These are phyloP conservation scores for Calephelis perditalis DNA, from an alignment of 2,888 invertebrate species.

Conservation along the genomic window DNA sequence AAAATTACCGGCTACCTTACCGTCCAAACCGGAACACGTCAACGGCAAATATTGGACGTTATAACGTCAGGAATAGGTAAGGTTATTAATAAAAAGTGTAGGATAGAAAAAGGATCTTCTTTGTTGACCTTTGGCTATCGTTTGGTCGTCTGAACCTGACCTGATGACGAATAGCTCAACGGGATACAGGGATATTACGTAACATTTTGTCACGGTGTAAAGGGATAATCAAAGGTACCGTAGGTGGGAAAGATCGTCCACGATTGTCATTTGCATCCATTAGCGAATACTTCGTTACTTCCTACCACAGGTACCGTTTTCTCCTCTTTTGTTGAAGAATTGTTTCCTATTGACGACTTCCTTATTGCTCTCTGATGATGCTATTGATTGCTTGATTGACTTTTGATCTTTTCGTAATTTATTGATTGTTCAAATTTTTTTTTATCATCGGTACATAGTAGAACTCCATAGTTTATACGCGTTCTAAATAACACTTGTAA, in stretches of 20 bases:
- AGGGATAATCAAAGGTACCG: constrained; percentile 19
- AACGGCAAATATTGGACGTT: too few relatives aligned
- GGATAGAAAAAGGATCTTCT: too few relatives aligned
- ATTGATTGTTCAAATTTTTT: too few relatives aligned
- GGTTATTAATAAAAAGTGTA: too few relatives aligned
- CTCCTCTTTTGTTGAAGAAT: background rate
- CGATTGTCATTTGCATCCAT: constrained; percentile 37
- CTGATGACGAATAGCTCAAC: background rate
- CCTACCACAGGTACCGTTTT: constrained; percentile 23
- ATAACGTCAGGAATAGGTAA: too few relatives aligned
- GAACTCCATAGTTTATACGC: too few relatives aligned
- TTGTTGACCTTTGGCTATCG: too few relatives aligned
- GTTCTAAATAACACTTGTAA: too few relatives aligned
- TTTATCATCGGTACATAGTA: too few relatives aligned
- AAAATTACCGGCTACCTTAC: too few relatives aligned
- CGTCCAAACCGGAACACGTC: too few relatives aligned
- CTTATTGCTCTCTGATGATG: background rate
- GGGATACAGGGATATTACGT: background rate
- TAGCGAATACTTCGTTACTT: constrained; percentile 39
- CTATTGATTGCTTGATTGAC: background rate
- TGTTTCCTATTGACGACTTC: constrained; percentile 2
- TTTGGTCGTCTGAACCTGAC: background rate
- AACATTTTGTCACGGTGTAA: constrained; percentile 7
- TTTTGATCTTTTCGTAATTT: too few relatives aligned
- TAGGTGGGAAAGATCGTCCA: constrained; percentile 34